phyloP scores from a whole-genome alignment of 2,888 invertebrate genomes.

The Liopterus haemorrhoidalis region DNA sequence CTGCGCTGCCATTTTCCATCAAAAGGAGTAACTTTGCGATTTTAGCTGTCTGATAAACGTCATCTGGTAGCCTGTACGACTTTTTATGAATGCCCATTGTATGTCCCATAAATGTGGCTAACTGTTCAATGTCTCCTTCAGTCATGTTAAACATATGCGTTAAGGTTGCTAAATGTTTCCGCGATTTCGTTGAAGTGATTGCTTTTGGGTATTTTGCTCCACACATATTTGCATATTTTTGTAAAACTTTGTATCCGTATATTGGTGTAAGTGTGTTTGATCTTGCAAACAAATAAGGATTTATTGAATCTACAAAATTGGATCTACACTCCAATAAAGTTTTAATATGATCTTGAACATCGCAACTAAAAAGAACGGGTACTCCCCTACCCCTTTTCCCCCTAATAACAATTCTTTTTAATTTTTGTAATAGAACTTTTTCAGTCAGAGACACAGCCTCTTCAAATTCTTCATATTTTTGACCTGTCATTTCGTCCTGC shows the following conservation, averaged over 20 bases:
- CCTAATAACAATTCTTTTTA: constrained; percentile 33
- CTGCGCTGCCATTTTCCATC: constrained; percentile 8
- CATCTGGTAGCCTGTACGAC: constrained; percentile 16
- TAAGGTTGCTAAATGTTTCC: constrained; percentile 31
- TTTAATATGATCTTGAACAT: constrained; percentile 31
- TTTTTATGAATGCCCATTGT: constrained; percentile 10
- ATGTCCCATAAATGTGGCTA: constrained; percentile 34
- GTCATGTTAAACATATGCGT: constrained; percentile 29
- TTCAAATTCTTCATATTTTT: constrained; percentile 17
- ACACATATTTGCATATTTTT: constrained; percentile 28
- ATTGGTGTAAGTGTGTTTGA: constrained; percentile 20
- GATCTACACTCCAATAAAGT: constrained; percentile 22
- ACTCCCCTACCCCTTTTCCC: constrained; percentile 33
- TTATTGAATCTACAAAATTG: constrained; percentile 22
- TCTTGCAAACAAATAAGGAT: constrained; percentile 27
- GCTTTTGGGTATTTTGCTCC: constrained; percentile 25
- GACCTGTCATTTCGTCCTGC: neutral
- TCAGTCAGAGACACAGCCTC: constrained; percentile 9
- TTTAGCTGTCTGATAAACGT: constrained; percentile 20
- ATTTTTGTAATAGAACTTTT: constrained; percentile 25
- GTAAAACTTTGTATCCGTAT: constrained; percentile 28
- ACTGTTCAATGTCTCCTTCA: constrained; percentile 32
- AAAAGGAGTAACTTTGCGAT: constrained; percentile 15
- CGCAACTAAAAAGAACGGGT: constrained; percentile 31
- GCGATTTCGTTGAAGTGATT: constrained; percentile 31